These are phyloP conservation scores for Hyperoodon ampullatus DNA, from an alignment of 2,113 vertebrate genomes.

Conservation along the genomic window DNA sequence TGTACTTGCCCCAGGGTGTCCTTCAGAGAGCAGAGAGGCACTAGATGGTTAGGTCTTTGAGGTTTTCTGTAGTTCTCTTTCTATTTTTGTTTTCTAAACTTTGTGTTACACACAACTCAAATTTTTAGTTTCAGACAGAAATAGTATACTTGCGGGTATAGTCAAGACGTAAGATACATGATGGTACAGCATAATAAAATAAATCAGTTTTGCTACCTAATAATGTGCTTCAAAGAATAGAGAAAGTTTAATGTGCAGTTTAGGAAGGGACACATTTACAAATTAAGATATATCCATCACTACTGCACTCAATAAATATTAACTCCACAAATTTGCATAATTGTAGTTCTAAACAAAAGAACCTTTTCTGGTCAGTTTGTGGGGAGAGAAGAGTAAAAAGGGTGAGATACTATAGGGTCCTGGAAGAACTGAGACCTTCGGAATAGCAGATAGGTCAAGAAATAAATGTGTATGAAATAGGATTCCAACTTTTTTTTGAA, in stretches of 20 bases:
- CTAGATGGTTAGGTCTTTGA: neutral
- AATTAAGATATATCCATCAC: conserved; percentile 76
- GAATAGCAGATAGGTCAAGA: neutral
- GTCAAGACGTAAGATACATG: conserved; percentile 65
- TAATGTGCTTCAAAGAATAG: conserved; percentile 75
- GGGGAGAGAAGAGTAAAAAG: neutral
- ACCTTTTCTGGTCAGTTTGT: neutral
- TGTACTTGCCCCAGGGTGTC: neutral
- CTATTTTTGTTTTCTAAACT: neutral
- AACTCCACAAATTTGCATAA: conserved; percentile 67
- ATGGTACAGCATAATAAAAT: conserved; percentile 78
- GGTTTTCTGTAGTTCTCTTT: neutral
- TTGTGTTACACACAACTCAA: neutral
- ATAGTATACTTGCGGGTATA: conserved; percentile 34
- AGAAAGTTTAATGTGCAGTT: conserved; percentile 77
- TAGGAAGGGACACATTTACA: conserved; percentile 67
- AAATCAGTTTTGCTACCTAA: conserved; percentile 75
- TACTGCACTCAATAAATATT: conserved; percentile 75
- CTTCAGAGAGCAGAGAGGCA: neutral
- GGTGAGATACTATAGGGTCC: neutral
- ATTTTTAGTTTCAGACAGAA: neutral
- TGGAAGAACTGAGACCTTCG: neutral
- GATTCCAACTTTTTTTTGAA: neutral
- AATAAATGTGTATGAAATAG: neutral
- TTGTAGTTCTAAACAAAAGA: conserved; percentile 68